Base-by-base conservation (phyloP, 2,888 invertebrate genomes). In the Tipula confusa region DNA sequence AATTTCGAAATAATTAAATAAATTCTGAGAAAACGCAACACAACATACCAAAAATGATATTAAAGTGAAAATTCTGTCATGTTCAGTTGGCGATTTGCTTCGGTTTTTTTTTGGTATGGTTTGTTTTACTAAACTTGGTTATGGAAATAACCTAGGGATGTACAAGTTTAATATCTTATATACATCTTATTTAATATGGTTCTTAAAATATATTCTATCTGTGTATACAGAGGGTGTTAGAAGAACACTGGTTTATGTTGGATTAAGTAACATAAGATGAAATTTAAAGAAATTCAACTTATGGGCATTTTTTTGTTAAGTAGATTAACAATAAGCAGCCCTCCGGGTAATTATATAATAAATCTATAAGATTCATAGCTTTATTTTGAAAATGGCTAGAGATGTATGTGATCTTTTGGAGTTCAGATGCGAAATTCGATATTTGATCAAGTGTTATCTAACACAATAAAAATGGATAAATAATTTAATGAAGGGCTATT, bases 1-100 rank as follows among this genome's bases (percentile, higher is more conserved):
- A 64, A 64, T 64, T 64, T 64, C 9, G 24, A 64, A 64, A 64
- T 64, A 64, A 64, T 64, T 64, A 64, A 64, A 64, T 64, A 64
- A 24, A 64, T 64, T 64, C 24, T 64, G 64, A 64, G 64, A 64
- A 64, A 64, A 64, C 9, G 4, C 64, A 64, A 43, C n/a, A 43
- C 3, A 3, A 15, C 15, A 38, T 13, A 9, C 24, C 4, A 43
- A 43, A 43, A 43, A 43, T 15, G 4, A 43, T 36, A 1, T 11
- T 43, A 15, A 15, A 43, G 64, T 64, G 24, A 24, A 64, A 64
- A 24, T 64, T 64, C 24, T 64, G 24, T 64, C 15, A 43, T 43
- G 18, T 64, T 64, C 24, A 24, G 64, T 64, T 24, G 24, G 64
- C 24, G 24, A 64, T 11, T 64, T 64, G n/a, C n/a, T 48, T 48